phyloP scores from a whole-genome alignment of 53 echinoderm and acorn worm species.

The Apostichopus leukothele region DNA sequence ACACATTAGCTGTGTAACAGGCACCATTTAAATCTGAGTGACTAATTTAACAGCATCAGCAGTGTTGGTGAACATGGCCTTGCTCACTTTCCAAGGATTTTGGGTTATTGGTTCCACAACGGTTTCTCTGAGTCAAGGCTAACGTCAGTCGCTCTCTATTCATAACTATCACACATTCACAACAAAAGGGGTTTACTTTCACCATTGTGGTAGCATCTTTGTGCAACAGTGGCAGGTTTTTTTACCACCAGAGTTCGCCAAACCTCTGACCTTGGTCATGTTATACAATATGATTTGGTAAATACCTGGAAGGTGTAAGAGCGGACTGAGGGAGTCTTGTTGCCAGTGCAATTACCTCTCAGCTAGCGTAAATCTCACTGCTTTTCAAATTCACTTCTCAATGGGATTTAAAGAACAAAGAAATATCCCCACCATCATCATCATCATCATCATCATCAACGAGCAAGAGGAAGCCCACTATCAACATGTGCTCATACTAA shows the following conservation, averaged over 20 bases:
- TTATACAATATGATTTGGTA: constrained; percentile 26
- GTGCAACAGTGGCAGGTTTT: constrained; percentile 23
- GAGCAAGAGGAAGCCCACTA: no score
- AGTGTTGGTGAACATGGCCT: background rate
- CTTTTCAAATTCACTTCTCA: no score
- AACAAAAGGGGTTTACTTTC: constrained; percentile 18
- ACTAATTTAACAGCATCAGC: background rate
- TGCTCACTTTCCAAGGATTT: constrained; percentile 27
- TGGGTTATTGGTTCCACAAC: background rate
- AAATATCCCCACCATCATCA: no score
- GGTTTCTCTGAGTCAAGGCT: constrained; percentile 18
- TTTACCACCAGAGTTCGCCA: constrained; percentile 15
- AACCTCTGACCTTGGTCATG: constrained; percentile 26
- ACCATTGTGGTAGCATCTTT: constrained; percentile 7
- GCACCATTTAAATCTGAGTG: no score
- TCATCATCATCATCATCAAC: no score
- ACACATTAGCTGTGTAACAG: no score
- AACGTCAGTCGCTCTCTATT: background rate
- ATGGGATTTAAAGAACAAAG: no score
- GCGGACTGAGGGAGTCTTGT: background rate
- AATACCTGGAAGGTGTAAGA: constrained; percentile 31
- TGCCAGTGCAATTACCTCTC: background rate
- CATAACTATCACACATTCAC: constrained; percentile 23
- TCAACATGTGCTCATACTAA: no score
- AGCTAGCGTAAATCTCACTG: background rate